phyloP scores from a whole-genome alignment of 2,113 vertebrate genomes.

The Smithornis capensis region DNA sequence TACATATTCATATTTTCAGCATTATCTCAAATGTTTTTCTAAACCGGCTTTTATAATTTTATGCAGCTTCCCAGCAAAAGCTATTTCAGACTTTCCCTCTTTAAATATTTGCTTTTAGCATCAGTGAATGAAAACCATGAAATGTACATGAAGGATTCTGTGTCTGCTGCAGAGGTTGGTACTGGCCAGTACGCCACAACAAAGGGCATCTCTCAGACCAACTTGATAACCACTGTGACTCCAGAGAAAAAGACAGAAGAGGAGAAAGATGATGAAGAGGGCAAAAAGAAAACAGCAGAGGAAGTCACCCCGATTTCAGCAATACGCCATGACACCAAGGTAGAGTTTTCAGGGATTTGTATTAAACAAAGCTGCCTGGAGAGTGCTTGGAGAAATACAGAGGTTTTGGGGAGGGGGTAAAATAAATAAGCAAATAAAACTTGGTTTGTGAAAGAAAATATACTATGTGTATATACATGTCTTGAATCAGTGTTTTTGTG shows the following conservation, averaged over 20 bases:
- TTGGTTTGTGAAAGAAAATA: background rate
- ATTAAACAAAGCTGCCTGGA: background rate
- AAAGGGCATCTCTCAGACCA: constrained; percentile 87
- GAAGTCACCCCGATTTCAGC: constrained; percentile 74
- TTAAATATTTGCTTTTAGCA: constrained; percentile 84
- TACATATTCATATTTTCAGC: background rate
- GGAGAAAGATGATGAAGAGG: constrained; percentile 83
- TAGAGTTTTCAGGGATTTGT: constrained; percentile 68
- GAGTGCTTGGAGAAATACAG: background rate
- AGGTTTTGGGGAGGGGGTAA: background rate
- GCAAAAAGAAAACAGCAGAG: constrained; percentile 64
- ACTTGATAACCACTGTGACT: constrained; percentile 91
- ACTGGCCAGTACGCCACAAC: constrained; percentile 88
- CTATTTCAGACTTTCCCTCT: constrained; percentile 68
- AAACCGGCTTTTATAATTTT: constrained; percentile 52
- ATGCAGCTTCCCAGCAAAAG: constrained; percentile 49
- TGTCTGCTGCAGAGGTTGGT: constrained; percentile 91
- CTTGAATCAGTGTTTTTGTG: background rate
- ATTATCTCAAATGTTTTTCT: constrained; percentile 35
- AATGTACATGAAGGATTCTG: constrained; percentile 90
- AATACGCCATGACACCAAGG: constrained; percentile 86
- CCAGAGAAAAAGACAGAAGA: constrained; percentile 92
- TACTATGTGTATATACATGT: rapidly evolving
- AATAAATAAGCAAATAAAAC: background rate
- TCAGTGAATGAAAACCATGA: constrained; percentile 93